Evolutionary conservation across 2,113 vertebrate species (phyloP).

Genomic region (Melanocharis versteri): DNA sequence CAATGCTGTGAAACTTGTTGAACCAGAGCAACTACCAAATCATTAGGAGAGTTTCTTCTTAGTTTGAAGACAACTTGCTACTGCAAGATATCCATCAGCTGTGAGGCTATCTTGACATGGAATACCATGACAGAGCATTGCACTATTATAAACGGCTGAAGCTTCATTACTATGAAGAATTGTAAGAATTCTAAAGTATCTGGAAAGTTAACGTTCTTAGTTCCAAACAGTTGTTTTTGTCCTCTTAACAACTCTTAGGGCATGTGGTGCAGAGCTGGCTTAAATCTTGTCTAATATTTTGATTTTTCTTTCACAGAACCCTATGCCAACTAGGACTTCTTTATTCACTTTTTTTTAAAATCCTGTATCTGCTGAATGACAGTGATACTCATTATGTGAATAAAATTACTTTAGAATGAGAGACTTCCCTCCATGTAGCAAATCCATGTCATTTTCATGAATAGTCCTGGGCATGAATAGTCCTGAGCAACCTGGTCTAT

Average conservation of each 20-base stretch:
- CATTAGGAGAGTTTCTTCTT: background rate
- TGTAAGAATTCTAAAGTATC: background rate
- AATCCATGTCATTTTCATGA: background rate
- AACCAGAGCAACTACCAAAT: background rate
- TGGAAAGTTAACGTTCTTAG: background rate
- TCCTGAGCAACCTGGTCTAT: background rate
- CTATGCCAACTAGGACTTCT: background rate
- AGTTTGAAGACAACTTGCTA: background rate
- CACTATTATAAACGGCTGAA: background rate
- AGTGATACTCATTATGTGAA: background rate
- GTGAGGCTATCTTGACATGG: background rate
- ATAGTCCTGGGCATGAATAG: background rate
- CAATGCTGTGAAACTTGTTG: constrained; percentile 1
- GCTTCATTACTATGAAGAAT: background rate
- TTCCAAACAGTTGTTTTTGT: background rate
- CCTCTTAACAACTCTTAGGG: background rate
- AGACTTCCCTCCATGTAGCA: background rate
- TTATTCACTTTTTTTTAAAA: background rate
- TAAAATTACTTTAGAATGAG: background rate
- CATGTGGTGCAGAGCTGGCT: background rate
- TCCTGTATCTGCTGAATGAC: background rate
- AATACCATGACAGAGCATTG: background rate
- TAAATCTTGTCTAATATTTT: background rate
- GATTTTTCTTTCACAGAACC: background rate
- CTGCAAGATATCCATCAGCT: background rate